Evolutionary conservation across 2,113 vertebrate species (phyloP), one percentile per base, ranked within the genome.

Genomic region (Hassar affinis): DNA sequence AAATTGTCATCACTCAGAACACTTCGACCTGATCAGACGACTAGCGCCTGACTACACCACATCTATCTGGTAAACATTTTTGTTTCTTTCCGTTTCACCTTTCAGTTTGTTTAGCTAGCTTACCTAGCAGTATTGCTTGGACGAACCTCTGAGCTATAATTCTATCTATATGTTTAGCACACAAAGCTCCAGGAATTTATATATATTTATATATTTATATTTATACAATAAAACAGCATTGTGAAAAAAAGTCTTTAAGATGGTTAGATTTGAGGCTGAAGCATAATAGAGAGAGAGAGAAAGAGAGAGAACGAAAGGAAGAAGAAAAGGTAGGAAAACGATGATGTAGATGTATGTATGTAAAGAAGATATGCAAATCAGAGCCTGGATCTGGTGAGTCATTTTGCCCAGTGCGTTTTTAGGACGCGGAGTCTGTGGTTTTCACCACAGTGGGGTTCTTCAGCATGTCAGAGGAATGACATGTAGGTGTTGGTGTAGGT

Each of bases 261-360:
- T n/a, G n/a, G n/a, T n/a, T n/a, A n/a, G n/a, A n/a, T n/a, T n/a
- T n/a, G n/a, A n/a, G n/a, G n/a, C n/a, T n/a, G n/a, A n/a, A n/a
- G n/a, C n/a, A n/a, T n/a, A n/a, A n/a, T n/a, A n/a, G n/a, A n/a
- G n/a, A n/a, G n/a, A n/a, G n/a, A n/a, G n/a, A 57, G 38, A 56
- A 27, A 85, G 27, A 6, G 10, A 69, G 33, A 51, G 45, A 80
- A 33, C 27, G 42, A 80, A 66, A 80, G 61, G 12, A 54, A 66
- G 20, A 81, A 66, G 47, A 30, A 33, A 52, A 69, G 14, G 61
- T 54, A 30, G n/a, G n/a, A 12, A 71, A 82, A 74, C 25, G 17
- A 56, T 35, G 9, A 76, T 54, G 51, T 76, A 76, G 54, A 76
- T 76, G 30, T 54, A 9, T 30, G 30, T 54, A 76, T 75, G 47